These are phyloP conservation scores for Pristionchus mayeri DNA, from an alignment of 2,888 invertebrate genomes.

Conservation along the genomic window DNA sequence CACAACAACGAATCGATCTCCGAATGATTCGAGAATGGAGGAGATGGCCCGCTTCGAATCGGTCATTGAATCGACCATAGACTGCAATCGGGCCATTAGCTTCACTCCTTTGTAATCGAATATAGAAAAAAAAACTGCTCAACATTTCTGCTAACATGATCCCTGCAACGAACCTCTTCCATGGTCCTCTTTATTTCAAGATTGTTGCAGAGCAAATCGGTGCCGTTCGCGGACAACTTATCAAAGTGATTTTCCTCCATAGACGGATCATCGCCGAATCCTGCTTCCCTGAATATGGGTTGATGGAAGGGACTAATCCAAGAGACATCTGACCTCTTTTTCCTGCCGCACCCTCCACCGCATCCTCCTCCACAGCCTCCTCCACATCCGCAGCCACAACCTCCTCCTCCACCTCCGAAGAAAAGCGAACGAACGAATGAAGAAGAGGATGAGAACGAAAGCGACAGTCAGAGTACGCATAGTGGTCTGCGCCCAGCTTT, in stretches of 20 bases:
- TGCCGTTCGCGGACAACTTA: constrained; percentile 37
- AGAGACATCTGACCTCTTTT: constrained; percentile 23
- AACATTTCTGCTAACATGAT: no score
- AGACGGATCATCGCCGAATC: constrained; percentile 4
- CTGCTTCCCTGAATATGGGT: background rate
- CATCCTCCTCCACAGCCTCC: constrained; percentile 45
- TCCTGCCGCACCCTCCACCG: constrained; percentile 43
- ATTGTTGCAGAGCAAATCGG: constrained; percentile 36
- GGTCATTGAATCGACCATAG: constrained; percentile 19
- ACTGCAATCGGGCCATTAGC: background rate
- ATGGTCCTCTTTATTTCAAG: constrained; percentile 41
- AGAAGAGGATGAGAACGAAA: background rate
- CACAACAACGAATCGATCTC: constrained; percentile 48
- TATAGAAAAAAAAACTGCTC: no score
- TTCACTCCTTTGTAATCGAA: no score
- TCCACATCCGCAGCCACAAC: constrained; percentile 6
- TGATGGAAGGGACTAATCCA: background rate
- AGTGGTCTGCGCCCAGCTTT: background rate
- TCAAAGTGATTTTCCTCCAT: background rate
- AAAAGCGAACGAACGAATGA: background rate
- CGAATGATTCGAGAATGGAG: constrained; percentile 37
- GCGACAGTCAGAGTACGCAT: constrained; percentile 16
- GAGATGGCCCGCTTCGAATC: constrained; percentile 30
- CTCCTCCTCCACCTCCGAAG: constrained; percentile 39
- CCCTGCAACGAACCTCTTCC: background rate